Conservation (phyloP, 92 coral and sea anemone species). For the Paramuricea clavata region DNA sequence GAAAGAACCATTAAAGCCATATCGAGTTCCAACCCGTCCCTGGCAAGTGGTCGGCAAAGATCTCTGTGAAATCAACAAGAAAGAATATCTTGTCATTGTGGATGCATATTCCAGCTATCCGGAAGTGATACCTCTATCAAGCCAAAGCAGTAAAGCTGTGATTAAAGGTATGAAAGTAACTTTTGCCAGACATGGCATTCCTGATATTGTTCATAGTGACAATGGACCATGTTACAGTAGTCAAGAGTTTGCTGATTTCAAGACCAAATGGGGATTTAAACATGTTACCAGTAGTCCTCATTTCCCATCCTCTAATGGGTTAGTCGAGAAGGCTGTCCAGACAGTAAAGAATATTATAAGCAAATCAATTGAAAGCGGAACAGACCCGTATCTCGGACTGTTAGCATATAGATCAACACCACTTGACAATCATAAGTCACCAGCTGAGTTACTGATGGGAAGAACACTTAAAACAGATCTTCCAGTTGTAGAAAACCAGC, state of each 20-base stretch:
- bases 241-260: too few relatives aligned
- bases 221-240: too few relatives aligned
- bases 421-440: too few relatives aligned
- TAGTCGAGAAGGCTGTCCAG: slow-evolving; percentile 7
- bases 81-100: slow-evolving; percentile 11
- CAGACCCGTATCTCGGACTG: too few relatives aligned
- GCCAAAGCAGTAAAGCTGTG: too few relatives aligned
- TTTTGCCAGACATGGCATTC: too few relatives aligned
- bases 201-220: slow-evolving; percentile 23
- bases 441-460: too few relatives aligned
- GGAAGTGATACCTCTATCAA: slow-evolving; percentile 7
- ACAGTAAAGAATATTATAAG: not conserved
- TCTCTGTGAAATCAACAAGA: slow-evolving; percentile 21
- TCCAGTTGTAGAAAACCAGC: too few relatives aligned
- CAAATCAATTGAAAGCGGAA: too few relatives aligned
- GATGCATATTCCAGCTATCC: slow-evolving; percentile 26
- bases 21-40: slow-evolving; percentile 8
- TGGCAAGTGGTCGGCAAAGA: slow-evolving; percentile 21
- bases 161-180: too few relatives aligned
- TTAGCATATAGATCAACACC: too few relatives aligned
- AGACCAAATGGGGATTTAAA: not conserved
- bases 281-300: slow-evolving; percentile 3
- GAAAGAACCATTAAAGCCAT: slow-evolving; percentile 16
- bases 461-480: too few relatives aligned
- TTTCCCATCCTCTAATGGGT: slow-evolving; percentile 2